Evolutionary conservation across 2,888 invertebrate genomes (phyloP).

Genomic region (Zaprionus lineosus): DNA sequence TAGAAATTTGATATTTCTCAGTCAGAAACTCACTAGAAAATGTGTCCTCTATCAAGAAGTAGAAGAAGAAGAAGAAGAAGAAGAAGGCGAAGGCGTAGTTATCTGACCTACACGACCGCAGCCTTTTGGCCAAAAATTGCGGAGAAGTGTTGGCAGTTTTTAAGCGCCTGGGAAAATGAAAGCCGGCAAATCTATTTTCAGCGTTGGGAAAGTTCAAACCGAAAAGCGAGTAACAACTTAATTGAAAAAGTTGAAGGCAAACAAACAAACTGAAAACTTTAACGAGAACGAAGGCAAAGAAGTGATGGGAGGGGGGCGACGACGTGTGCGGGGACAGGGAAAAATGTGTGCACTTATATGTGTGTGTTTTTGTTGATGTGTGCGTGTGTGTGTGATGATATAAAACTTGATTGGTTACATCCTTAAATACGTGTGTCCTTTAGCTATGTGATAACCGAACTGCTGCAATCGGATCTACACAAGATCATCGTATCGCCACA

Average conservation of each 20-base stretch:
- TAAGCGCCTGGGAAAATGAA: constrained; percentile 11
- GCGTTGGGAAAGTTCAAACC: constrained; percentile 36
- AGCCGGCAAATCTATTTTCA: constrained; percentile 36
- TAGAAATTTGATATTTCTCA: no score
- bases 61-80: no score
- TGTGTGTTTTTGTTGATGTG: neutral
- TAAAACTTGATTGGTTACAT: constrained; percentile 24
- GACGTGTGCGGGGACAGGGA: neutral
- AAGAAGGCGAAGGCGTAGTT: no score
- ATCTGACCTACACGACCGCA: constrained; percentile 9
- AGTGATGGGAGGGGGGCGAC: neutral
- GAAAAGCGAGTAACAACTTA: constrained; percentile 41
- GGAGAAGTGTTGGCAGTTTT: constrained; percentile 29
- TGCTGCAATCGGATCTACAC: constrained; percentile 99
- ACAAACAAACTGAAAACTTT: constrained; percentile 45
- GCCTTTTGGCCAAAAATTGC: constrained; percentile 22
- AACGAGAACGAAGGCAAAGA: neutral
- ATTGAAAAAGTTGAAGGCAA: constrained; percentile 66
- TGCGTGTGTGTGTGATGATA: no score
- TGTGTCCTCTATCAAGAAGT: no score
- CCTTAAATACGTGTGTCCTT: constrained; percentile 36
- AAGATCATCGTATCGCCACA: constrained; percentile 99
- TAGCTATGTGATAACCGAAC: constrained; percentile 99
- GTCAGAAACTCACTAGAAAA: no score
- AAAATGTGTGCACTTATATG: no score